Percentiles rank a stretch among this genome's conserved stretches.
These are phyloP conservation scores for Atta texana DNA, from an alignment of 1,140 invertebrate species.

Conservation along the genomic window DNA sequence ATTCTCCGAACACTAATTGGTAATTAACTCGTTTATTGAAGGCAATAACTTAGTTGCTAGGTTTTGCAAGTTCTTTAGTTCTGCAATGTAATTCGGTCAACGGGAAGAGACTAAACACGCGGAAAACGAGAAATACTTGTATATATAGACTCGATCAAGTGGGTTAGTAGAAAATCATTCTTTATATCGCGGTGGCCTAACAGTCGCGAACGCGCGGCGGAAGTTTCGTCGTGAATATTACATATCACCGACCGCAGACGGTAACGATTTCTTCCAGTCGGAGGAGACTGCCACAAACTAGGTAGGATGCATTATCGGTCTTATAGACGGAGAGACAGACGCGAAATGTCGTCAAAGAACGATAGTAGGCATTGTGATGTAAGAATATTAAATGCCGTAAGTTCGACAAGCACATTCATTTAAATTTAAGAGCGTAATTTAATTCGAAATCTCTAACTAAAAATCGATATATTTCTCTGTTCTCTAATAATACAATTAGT, in stretches of 20 bases:
- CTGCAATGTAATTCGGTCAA: slow-evolving; percentile 49
- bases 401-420: slow-evolving; percentile 14
- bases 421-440: not conserved
- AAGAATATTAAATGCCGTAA: slow-evolving; percentile 49
- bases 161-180: slow-evolving; percentile 61
- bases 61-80: slow-evolving; percentile 18
- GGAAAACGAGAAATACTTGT: slow-evolving; percentile 23
- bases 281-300: slow-evolving; percentile 56
- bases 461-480: not conserved
- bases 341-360: slow-evolving; percentile 52
- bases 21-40: slow-evolving; percentile 39
- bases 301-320: slow-evolving; percentile 69
- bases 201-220: slow-evolving; percentile 50
- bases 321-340: slow-evolving; percentile 67
- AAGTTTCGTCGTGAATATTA: slow-evolving; percentile 73
- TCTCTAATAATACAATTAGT: not conserved
- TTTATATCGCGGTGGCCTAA: slow-evolving; percentile 38
- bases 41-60: not conserved
- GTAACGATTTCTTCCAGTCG: slow-evolving; percentile 64
- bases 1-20: slow-evolving; percentile 23
- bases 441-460: not conserved
- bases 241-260: slow-evolving; percentile 54
- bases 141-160: slow-evolving; percentile 55
- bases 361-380: slow-evolving; percentile 41
- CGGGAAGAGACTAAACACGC: slow-evolving; percentile 29